Conservation (phyloP, 2,888 invertebrate species). For the Slavum lentiscoides region DNA sequence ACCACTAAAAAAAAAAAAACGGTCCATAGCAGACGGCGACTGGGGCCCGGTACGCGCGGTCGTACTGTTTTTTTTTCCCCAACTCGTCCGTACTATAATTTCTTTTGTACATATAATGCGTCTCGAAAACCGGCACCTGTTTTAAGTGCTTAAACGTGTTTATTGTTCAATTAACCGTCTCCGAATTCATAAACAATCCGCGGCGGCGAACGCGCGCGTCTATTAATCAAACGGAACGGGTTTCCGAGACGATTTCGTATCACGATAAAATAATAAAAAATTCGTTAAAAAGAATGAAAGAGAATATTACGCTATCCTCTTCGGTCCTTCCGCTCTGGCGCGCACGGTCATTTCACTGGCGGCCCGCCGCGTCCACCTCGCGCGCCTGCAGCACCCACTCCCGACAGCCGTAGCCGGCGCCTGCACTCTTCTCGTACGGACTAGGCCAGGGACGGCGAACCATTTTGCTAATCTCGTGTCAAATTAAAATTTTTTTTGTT, state of each 20-base stretch:
- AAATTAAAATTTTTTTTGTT: too few relatives aligned
- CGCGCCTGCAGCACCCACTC: too few relatives aligned
- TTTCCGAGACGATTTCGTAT: slow-evolving; percentile 48
- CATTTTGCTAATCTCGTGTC: too few relatives aligned
- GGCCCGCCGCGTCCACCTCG: background rate
- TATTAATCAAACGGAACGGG: slow-evolving; percentile 52
- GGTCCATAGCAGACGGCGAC: too few relatives aligned
- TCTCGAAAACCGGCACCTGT: slow-evolving; percentile 50
- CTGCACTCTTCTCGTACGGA: too few relatives aligned
- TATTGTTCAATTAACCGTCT: slow-evolving; percentile 53
- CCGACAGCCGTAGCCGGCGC: too few relatives aligned
- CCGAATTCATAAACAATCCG: slow-evolving; percentile 52
- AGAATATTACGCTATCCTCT: background rate
- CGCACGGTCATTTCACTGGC: too few relatives aligned
- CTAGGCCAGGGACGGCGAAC: too few relatives aligned
- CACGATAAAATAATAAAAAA: slow-evolving; percentile 53
- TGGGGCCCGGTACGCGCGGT: too few relatives aligned
- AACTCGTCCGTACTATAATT: slow-evolving; percentile 44
- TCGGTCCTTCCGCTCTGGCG: too few relatives aligned
- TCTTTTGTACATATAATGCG: slow-evolving; percentile 36
- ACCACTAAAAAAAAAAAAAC: too few relatives aligned
- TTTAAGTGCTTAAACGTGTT: slow-evolving; percentile 53
- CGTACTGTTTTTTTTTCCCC: slow-evolving; percentile 23
- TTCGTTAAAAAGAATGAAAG: slow-evolving; percentile 45
- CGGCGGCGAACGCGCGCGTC: slow-evolving; percentile 32